phyloP scores from a whole-genome alignment of 2,888 invertebrate genomes.

The Torymus auratus region DNA sequence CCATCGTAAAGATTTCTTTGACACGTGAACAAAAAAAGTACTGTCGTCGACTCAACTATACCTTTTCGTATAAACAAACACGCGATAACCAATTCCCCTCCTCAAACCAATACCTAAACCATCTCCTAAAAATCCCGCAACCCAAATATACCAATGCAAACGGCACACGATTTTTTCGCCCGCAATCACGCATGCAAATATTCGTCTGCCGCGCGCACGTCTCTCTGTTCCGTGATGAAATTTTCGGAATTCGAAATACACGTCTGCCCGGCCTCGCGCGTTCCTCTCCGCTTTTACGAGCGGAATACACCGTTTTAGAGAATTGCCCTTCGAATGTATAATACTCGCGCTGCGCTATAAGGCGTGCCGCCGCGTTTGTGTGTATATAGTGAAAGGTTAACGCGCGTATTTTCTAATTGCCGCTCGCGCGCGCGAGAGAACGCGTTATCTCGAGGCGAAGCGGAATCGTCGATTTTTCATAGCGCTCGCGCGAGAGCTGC shows the following conservation, averaged over 20 bases:
- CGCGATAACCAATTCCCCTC: neutral
- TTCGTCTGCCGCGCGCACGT: too few species aligned
- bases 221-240: conserved; percentile 11
- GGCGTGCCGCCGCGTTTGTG: conserved; percentile 18
- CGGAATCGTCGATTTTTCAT: conserved; percentile 15
- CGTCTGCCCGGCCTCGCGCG: neutral
- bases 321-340: conserved; percentile 11
- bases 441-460: conserved; percentile 2
- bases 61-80: too few species aligned
- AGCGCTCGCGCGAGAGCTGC: neutral
- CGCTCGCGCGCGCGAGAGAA: neutral
- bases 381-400: conserved; percentile 50
- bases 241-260: conserved; percentile 28
- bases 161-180: neutral
- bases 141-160: neutral
- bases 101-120: neutral
- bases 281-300: neutral
- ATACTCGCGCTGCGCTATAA: neutral
- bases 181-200: conserved; percentile 16
- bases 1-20: neutral
- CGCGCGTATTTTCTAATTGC: conserved; percentile 46
- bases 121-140: neutral
- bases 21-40: neutral
- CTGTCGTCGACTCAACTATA: too few species aligned
- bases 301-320: conserved; percentile 18